Percentiles rank a stretch among this genome's conserved stretches.
phyloP scores from a whole-genome alignment of 2,113 vertebrate genomes.

The Hemichromis elongatus region DNA sequence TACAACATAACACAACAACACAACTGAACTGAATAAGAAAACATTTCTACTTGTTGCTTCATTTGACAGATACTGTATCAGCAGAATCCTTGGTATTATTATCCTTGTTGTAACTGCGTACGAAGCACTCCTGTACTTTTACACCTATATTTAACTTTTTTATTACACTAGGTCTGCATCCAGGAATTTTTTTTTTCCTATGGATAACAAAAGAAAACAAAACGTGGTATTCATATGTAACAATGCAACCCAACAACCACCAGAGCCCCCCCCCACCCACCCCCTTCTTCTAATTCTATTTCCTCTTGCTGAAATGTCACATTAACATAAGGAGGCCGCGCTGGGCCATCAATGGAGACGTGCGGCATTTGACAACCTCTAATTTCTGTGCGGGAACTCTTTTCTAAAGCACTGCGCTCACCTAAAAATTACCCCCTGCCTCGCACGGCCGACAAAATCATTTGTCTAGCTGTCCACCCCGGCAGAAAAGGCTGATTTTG shows the following conservation, averaged over 20 bases:
- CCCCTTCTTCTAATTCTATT: constrained; percentile 35
- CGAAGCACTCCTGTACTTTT: not conserved
- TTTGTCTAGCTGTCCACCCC: constrained; percentile 66
- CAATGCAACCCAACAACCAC: constrained; percentile 9
- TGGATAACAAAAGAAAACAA: not conserved
- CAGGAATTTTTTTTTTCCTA: not conserved
- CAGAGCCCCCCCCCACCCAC: not conserved
- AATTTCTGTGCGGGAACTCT: constrained; percentile 54
- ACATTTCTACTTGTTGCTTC: not conserved
- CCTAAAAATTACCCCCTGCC: constrained; percentile 70
- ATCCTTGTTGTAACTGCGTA: not conserved
- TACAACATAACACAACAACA: not conserved
- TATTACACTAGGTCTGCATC: not conserved
- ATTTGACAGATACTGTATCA: not conserved
- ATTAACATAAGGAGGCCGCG: constrained; percentile 72
- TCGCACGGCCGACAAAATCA: constrained; percentile 46
- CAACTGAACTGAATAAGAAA: not conserved
- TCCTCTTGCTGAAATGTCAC: constrained; percentile 70
- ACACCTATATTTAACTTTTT: not conserved
- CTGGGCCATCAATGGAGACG: constrained; percentile 56
- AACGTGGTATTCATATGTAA: constrained; percentile 4
- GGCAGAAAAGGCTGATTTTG: constrained; percentile 14
- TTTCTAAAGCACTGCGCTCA: constrained; percentile 49
- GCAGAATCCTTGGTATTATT: not conserved
- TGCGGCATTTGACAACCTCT: constrained; percentile 69